Percentiles rank a stretch among this genome's conserved stretches.
phyloP scores from a whole-genome alignment of 1,140 invertebrate genomes.

The Drosophila quadrilineata region DNA sequence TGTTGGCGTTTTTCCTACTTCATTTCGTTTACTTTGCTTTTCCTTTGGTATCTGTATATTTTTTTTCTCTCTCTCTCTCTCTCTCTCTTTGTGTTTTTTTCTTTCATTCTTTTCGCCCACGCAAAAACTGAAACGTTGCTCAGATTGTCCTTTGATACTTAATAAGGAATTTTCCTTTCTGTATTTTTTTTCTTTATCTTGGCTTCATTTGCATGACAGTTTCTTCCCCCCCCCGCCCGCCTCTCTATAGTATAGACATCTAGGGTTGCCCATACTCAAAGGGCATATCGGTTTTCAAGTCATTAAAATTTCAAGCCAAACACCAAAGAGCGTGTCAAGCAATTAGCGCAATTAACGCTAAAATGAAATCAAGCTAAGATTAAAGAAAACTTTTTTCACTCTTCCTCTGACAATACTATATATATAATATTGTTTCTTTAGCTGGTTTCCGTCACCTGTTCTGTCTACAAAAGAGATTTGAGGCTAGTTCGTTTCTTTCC shows the following conservation, averaged over 20 bases:
- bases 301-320: slow-evolving; percentile 76
- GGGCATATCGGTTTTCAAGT: slow-evolving; percentile 76
- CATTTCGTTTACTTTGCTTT: background rate
- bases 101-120: slow-evolving; percentile 53
- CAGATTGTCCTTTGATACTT: slow-evolving; percentile 64
- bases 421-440: background rate
- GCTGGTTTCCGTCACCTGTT: too few relatives aligned
- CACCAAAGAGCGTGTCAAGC: slow-evolving; percentile 59
- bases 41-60: too few relatives aligned
- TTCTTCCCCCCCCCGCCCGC: background rate
- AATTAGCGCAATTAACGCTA: slow-evolving; percentile 51
- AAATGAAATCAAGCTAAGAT: slow-evolving; percentile 1
- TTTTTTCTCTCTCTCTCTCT: slow-evolving; percentile 39
- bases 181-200: too few relatives aligned
- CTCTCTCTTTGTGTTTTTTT: background rate
- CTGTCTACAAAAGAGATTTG: too few relatives aligned
- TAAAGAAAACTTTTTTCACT: slow-evolving; percentile 13
- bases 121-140: slow-evolving; percentile 13
- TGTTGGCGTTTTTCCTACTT: slow-evolving; percentile 25
- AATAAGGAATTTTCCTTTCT: too few relatives aligned
- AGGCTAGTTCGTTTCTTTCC: too few relatives aligned
- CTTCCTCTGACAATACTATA: background rate
- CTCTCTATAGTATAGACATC: too few relatives aligned
- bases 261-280: too few relatives aligned
- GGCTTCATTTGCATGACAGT: slow-evolving; percentile 62